Evolutionary conservation across 2,888 invertebrate species (phyloP).

Genomic region (Cheilosia scutellata): DNA sequence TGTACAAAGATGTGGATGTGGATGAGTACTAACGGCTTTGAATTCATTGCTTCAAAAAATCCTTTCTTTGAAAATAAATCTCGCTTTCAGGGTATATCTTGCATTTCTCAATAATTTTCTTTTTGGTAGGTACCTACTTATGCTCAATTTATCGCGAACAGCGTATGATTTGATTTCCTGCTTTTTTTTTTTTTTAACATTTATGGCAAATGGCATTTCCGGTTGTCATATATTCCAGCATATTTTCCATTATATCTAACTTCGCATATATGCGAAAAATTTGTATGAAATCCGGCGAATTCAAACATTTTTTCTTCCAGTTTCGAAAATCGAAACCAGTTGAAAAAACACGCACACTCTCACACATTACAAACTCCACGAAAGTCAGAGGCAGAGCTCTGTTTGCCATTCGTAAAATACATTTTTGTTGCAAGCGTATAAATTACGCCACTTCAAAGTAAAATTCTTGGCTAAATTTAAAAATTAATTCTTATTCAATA

Average conservation of each 20-base stretch:
- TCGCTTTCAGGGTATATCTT: no score
- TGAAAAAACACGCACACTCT: constrained; percentile 48
- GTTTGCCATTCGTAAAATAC: constrained; percentile 54
- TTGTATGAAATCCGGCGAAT: constrained; percentile 63
- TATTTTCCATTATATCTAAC: constrained; percentile 15
- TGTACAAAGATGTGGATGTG: no score
- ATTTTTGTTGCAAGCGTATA: constrained; percentile 51
- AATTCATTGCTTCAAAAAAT: no score
- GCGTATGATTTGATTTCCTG: no score
- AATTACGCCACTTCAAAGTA: constrained; percentile 70
- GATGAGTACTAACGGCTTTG: no score
- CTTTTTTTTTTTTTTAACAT: no score
- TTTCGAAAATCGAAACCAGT: constrained; percentile 54
- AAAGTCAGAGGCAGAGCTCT: constrained; percentile 43
- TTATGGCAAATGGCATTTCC: not conserved
- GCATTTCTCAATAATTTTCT: no score
- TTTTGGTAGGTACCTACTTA: no score
- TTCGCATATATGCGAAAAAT: constrained; percentile 47
- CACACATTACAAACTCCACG: constrained; percentile 35
- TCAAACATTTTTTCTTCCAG: constrained; percentile 48
- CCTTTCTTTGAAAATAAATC: no score
- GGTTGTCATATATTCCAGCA: not conserved
- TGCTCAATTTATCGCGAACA: no score
- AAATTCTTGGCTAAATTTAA: constrained; percentile 37
- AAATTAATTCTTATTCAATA: constrained; percentile 1